A percentile compares a stretch with the other conserved stretches of the same genome.
These are phyloP conservation scores for Herpetotheres cachinnans DNA, from an alignment of 2,113 vertebrate genomes.

Conservation along the genomic window DNA sequence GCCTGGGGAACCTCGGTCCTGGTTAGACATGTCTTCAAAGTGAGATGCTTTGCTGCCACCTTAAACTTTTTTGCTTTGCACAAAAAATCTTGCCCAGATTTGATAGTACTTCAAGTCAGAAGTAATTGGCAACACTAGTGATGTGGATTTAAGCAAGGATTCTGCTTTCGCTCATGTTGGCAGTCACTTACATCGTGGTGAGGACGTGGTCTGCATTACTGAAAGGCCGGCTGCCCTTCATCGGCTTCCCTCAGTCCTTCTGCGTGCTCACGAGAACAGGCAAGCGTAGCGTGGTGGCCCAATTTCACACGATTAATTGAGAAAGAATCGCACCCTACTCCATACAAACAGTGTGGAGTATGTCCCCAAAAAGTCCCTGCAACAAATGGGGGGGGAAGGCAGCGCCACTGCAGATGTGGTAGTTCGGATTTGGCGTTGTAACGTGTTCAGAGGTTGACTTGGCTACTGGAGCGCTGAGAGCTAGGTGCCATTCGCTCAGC, in stretches of 20 bases:
- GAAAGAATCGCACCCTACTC: neutral
- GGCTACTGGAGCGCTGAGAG: neutral
- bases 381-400: neutral
- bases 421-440: neutral
- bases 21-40: neutral
- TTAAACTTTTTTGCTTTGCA: neutral
- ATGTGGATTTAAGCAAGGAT: neutral
- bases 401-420: neutral
- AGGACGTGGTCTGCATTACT: neutral
- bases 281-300: fast-evolving
- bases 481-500: neutral
- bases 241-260: neutral
- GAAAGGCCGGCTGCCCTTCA: neutral
- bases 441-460: neutral
- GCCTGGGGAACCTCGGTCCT: neutral
- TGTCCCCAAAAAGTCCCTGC: neutral
- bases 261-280: neutral
- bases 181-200: fast-evolving
- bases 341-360: neutral
- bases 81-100: neutral
- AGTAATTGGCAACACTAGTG: neutral
- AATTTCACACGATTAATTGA: neutral
- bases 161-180: neutral
- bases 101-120: neutral
- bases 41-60: neutral